phyloP scores from a whole-genome alignment of 2,797 vertebrate species.

The Mormyrops boulengeri region DNA sequence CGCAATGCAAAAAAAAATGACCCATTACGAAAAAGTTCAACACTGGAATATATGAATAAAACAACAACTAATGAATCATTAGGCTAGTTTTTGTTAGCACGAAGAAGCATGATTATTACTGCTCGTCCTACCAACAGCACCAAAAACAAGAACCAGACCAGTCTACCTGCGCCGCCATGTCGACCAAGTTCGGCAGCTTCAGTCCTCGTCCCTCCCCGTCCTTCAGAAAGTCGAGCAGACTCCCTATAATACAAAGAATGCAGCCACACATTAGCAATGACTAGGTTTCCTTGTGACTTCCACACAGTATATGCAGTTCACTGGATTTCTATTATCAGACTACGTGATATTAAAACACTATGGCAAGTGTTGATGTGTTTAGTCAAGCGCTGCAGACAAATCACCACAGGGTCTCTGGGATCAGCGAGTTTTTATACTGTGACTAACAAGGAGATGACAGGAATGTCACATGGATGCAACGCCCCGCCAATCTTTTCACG shows the following conservation, averaged over 20 bases:
- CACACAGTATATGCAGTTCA: neutral
- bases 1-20: no score
- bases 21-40: neutral
- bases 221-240: constrained; percentile 95
- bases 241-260: constrained; percentile 61
- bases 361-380: neutral
- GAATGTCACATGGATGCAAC: neutral
- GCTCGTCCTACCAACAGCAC: neutral
- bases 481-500: neutral
- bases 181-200: constrained; percentile 93
- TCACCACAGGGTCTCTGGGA: neutral
- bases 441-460: neutral
- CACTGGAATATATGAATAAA: neutral
- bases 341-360: neutral
- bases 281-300: neutral
- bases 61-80: no score
- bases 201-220: constrained; percentile 91
- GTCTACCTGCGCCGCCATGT: constrained; percentile 94
- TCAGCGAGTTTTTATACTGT: neutral
- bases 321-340: neutral
- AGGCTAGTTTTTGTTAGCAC: neutral
- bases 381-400: neutral
- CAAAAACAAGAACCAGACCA: neutral
- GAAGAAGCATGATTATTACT: neutral
- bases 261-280: neutral